A percentile compares a stretch with the other conserved stretches of the same genome.
These are phyloP conservation scores for Platygyra sinensis DNA, from an alignment of 64 coral and sea anemone species.

Conservation along the genomic window DNA sequence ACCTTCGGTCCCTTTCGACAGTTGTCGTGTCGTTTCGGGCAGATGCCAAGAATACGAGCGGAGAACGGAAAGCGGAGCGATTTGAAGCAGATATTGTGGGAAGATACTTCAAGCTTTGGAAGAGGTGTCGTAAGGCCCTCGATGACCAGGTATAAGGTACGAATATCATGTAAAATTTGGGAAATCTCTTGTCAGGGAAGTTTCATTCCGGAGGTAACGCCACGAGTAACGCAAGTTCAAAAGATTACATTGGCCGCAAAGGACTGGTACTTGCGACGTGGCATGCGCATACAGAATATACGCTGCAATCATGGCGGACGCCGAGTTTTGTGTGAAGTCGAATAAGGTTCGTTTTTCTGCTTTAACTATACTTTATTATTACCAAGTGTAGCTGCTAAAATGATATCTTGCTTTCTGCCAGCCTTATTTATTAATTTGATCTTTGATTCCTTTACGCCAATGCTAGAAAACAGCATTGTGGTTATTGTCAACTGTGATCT, in stretches of 20 bases:
- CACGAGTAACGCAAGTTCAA: background rate
- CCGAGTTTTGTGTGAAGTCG: background rate
- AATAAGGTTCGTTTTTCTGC: conserved; percentile 26
- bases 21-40: too few species aligned
- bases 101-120: too few species aligned
- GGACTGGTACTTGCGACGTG: conserved; percentile 45
- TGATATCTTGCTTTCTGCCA: background rate
- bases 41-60: too few species aligned
- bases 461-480: background rate
- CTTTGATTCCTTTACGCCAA: background rate
- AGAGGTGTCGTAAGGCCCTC: too few species aligned
- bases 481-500: background rate
- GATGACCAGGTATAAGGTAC: too few species aligned
- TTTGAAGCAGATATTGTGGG: too few species aligned
- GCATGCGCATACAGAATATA: conserved; percentile 25
- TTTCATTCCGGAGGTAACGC: too few species aligned
- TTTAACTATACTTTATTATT: background rate
- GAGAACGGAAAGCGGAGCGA: too few species aligned
- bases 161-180: too few species aligned
- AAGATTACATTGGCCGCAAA: background rate
- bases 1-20: background rate
- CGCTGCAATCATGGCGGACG: conserved; percentile 21
- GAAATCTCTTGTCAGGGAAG: too few species aligned
- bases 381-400: background rate
- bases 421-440: background rate